These are phyloP conservation scores for Aphrophora alni DNA, from an alignment of 2,888 invertebrate genomes.

Conservation along the genomic window DNA sequence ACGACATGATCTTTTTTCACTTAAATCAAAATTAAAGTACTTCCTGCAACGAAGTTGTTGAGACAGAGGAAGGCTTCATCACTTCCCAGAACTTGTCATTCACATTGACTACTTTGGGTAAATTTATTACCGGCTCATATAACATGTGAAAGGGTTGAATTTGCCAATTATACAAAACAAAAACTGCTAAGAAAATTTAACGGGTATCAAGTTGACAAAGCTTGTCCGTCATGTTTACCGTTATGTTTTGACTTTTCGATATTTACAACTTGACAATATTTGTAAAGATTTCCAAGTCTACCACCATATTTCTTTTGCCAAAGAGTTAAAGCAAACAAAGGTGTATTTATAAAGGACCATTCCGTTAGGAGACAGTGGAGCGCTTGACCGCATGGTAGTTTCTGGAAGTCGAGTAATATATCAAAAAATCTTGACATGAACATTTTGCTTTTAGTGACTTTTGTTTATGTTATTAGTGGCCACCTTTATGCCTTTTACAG, in stretches of 20 bases:
- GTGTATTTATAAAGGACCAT: background rate
- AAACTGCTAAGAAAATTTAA: background rate
- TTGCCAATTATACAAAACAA: background rate
- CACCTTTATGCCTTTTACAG: too few relatives aligned
- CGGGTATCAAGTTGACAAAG: background rate
- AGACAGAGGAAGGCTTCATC: background rate
- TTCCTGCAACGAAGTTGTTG: too few relatives aligned
- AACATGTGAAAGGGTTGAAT: background rate
- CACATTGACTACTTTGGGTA: background rate
- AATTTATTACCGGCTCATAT: background rate
- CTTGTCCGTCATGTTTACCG: background rate
- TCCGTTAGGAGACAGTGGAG: background rate
- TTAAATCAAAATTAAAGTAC: too few relatives aligned
- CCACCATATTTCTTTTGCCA: background rate
- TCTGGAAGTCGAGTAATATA: background rate
- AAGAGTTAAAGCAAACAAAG: background rate
- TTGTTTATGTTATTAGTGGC: too few relatives aligned
- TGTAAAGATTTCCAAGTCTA: background rate
- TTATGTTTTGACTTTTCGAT: background rate
- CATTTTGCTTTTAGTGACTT: background rate
- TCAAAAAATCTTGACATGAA: background rate
- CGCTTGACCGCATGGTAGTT: background rate
- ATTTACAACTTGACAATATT: background rate
- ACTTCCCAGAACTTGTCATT: background rate
- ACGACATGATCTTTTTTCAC: too few relatives aligned